These are phyloP conservation scores for Eupithecia pulchellata DNA, from an alignment of 2,888 invertebrate species.

Conservation along the genomic window DNA sequence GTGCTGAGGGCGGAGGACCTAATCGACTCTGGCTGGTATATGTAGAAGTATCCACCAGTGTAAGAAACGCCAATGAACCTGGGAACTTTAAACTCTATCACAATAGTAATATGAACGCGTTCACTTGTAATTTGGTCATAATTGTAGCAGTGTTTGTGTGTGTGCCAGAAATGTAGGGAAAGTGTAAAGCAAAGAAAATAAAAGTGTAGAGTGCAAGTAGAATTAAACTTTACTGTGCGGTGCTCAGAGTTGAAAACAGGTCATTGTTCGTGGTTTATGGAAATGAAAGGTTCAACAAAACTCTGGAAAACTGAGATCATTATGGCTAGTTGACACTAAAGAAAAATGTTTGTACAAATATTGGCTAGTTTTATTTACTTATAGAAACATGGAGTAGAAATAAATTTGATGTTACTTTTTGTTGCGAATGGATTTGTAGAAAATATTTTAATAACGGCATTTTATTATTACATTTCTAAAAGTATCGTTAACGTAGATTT, in stretches of 20 bases:
- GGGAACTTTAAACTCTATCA: slow-evolving; percentile 51
- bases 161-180: slow-evolving; percentile 70
- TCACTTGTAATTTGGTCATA: slow-evolving; percentile 58
- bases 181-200: slow-evolving; percentile 69
- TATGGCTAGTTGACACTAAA: slow-evolving; percentile 6
- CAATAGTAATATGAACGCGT: slow-evolving; percentile 43
- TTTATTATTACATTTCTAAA: background rate
- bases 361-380: background rate
- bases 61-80: slow-evolving; percentile 63
- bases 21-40: slow-evolving; percentile 78
- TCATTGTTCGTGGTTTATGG: slow-evolving; percentile 68
- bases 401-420: background rate
- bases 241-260: slow-evolving; percentile 78
- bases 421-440: background rate
- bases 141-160: slow-evolving; percentile 63
- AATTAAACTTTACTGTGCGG: slow-evolving; percentile 80
- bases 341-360: slow-evolving; percentile 2
- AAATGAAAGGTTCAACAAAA: slow-evolving; percentile 57
- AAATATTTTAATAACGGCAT: background rate
- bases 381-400: background rate
- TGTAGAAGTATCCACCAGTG: slow-evolving; percentile 85
- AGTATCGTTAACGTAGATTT: background rate
- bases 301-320: slow-evolving; percentile 29
- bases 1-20: slow-evolving; percentile 71
- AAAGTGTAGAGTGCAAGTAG: slow-evolving; percentile 77